phyloP scores from a whole-genome alignment of 2,113 vertebrate genomes.

The Labeo catla region DNA sequence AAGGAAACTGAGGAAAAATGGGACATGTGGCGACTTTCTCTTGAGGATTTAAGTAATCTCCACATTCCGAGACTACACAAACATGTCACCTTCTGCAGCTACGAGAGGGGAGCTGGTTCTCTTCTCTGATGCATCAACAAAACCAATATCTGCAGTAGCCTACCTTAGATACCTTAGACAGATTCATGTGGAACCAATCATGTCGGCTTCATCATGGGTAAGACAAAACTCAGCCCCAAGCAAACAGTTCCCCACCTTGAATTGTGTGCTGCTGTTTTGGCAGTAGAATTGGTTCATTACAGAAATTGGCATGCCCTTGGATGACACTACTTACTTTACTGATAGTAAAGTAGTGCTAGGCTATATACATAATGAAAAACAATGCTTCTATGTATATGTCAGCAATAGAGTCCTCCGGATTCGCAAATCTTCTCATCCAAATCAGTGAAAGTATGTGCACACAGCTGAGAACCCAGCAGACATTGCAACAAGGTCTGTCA shows the following conservation, averaged over 20 bases:
- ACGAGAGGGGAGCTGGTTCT: constrained; percentile 24
- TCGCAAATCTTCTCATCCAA: constrained; percentile 12
- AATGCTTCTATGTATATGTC: constrained; percentile 42
- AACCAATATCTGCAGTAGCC: constrained; percentile 45
- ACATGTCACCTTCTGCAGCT: constrained; percentile 17
- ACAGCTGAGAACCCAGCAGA: constrained; percentile 44
- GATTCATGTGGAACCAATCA: constrained; percentile 9
- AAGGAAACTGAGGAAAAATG: constrained; percentile 28
- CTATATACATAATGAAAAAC: constrained; percentile 40
- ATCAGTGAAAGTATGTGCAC: constrained; percentile 41
- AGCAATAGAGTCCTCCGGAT: constrained; percentile 32
- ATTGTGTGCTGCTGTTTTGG: constrained; percentile 30
- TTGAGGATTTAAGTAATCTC: constrained; percentile 16
- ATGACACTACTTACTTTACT: constrained; percentile 36
- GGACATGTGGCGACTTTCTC: constrained; percentile 28
- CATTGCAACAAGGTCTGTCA: constrained; percentile 23
- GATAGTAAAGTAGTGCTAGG: constrained; percentile 40
- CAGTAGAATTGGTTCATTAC: constrained; percentile 14
- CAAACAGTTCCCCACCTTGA: constrained; percentile 12
- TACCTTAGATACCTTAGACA: constrained; percentile 46
- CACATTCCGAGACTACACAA: constrained; percentile 3
- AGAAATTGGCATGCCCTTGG: constrained; percentile 29
- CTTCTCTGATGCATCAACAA: constrained; percentile 51
- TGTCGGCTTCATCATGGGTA: constrained; percentile 27
- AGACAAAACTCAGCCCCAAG: not conserved